These are phyloP conservation scores for Leucoraja erinaceus DNA, from an alignment of 2,113 vertebrate species.

Conservation along the genomic window DNA sequence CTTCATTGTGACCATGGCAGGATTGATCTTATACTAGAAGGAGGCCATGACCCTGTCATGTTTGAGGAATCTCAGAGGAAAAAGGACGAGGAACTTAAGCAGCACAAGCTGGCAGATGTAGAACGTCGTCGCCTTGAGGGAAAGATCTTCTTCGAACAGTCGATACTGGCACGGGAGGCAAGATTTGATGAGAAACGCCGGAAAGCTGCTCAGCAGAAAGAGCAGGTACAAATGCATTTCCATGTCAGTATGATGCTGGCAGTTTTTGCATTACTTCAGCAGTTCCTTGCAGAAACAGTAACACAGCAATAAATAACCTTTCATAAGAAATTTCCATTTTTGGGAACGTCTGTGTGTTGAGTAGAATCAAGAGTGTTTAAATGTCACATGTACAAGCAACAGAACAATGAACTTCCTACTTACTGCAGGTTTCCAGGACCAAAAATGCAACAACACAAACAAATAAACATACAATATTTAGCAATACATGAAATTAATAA, in stretches of 20 bases:
- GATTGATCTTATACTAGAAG: slow-evolving; percentile 59
- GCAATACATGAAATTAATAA: too few species aligned
- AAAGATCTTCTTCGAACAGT: slow-evolving; percentile 70
- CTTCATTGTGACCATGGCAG: slow-evolving; percentile 45
- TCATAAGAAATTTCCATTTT: neutral
- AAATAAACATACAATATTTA: too few species aligned
- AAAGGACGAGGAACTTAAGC: slow-evolving; percentile 65
- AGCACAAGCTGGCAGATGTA: slow-evolving; percentile 57
- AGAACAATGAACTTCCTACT: too few species aligned
- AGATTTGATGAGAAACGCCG: slow-evolving; percentile 65
- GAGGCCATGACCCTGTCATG: slow-evolving; percentile 62
- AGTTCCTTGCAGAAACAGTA: neutral
- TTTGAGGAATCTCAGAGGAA: slow-evolving; percentile 78
- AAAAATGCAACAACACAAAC: too few species aligned
- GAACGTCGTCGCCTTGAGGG: slow-evolving; percentile 64
- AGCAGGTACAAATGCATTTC: slow-evolving; percentile 61
- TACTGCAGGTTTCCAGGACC: too few species aligned
- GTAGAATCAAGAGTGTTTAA: too few species aligned
- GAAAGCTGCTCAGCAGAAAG: slow-evolving; percentile 64
- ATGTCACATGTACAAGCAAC: too few species aligned
- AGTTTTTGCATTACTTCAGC: neutral
- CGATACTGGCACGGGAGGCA: slow-evolving; percentile 60
- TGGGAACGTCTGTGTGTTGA: neutral
- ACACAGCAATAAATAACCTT: neutral
- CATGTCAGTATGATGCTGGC: too few species aligned